Evolutionary conservation across 2,888 invertebrate genomes (phyloP).

Genomic region (Melanotus villosus): DNA sequence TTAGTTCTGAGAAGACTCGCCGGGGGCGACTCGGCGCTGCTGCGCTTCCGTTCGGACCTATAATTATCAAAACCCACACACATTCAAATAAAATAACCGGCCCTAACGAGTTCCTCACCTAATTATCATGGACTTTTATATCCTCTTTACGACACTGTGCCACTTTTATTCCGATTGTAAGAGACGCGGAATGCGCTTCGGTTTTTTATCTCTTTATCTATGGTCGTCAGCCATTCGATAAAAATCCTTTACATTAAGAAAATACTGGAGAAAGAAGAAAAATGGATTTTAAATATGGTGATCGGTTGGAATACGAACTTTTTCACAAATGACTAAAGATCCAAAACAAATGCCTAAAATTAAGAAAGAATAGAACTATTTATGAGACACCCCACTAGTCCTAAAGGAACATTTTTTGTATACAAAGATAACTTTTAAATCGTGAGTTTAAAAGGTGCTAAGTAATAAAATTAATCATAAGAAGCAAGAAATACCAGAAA

Average conservation of each 20-base stretch:
- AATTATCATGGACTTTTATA: conserved; percentile 54
- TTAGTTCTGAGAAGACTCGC: conserved; percentile 64
- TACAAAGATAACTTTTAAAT: too few relatives aligned
- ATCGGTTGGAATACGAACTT: too few relatives aligned
- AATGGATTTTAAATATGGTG: too few relatives aligned
- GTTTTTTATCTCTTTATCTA: background rate
- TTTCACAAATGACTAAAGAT: too few relatives aligned
- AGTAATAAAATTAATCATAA: conserved; percentile 10
- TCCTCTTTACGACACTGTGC: conserved; percentile 29
- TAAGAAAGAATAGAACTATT: too few relatives aligned
- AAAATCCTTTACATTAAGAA: too few relatives aligned
- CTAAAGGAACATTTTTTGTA: too few relatives aligned
- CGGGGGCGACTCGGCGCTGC: conserved; percentile 53
- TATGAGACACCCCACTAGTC: too few relatives aligned
- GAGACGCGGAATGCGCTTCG: background rate
- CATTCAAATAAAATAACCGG: conserved; percentile 54
- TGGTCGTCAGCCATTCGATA: too few relatives aligned
- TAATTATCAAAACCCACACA: conserved; percentile 66
- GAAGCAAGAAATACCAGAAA: background rate
- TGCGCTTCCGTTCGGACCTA: conserved; percentile 63
- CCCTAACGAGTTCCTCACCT: conserved; percentile 56
- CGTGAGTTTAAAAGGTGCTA: too few relatives aligned
- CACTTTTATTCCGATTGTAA: conserved; percentile 15
- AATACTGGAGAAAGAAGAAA: too few relatives aligned
- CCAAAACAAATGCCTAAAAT: too few relatives aligned